A percentile compares a stretch with the other conserved stretches of the same genome.
These are phyloP conservation scores for Drosophila nebulosa DNA, from an alignment of 1,140 invertebrate species.

Conservation along the genomic window DNA sequence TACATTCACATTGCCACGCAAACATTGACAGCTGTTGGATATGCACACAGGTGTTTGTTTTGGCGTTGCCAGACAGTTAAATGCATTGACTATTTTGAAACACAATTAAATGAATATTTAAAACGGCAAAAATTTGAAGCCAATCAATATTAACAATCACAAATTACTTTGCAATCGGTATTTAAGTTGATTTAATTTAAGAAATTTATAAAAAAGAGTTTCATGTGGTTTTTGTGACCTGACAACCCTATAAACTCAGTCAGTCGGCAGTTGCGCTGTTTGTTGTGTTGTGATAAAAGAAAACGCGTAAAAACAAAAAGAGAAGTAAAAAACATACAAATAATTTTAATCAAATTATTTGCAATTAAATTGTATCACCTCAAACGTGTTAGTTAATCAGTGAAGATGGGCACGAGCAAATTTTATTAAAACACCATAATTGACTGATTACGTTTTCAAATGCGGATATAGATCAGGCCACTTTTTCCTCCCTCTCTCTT, in stretches of 20 bases:
- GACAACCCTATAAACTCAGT: slow-evolving; percentile 29
- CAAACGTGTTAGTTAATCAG: slow-evolving; percentile 19
- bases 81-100: background rate
- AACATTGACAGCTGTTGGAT: slow-evolving; percentile 1
- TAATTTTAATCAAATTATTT: slow-evolving; percentile 28
- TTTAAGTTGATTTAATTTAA: background rate
- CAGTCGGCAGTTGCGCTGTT: slow-evolving; percentile 54
- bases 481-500: slow-evolving; percentile 12
- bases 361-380: slow-evolving; percentile 25
- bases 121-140: no score
- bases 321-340: slow-evolving; percentile 57
- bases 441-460: background rate
- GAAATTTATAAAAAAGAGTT: slow-evolving; percentile 7
- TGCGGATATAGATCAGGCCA: slow-evolving; percentile 34
- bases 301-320: slow-evolving; percentile 45
- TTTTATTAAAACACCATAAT: background rate
- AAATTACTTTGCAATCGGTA: background rate
- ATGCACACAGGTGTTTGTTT: slow-evolving; percentile 28
- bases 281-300: slow-evolving; percentile 53
- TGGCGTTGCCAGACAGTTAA: slow-evolving; percentile 23
- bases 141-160: background rate
- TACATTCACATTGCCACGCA: slow-evolving; percentile 4
- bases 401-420: background rate
- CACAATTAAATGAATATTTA: background rate
- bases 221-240: no score